Conservation (phyloP, 2,797 vertebrate genomes). For the Trachops cirrhosus region DNA sequence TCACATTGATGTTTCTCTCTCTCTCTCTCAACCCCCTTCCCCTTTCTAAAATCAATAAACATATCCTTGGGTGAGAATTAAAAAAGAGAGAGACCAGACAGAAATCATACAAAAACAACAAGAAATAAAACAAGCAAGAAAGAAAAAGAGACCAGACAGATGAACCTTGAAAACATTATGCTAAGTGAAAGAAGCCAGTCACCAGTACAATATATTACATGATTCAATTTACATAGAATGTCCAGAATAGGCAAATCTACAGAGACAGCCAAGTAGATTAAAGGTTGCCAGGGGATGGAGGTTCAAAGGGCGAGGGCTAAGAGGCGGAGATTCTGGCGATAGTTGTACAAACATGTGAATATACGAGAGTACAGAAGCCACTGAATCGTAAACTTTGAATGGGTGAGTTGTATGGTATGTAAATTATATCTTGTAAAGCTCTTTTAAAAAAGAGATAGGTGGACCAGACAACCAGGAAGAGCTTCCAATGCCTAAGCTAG, state of each 20-base stretch:
- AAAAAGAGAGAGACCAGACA: neutral
- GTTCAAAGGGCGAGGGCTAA: neutral
- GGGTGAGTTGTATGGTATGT: neutral
- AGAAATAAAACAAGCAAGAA: neutral
- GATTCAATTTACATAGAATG: neutral
- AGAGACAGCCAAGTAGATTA: neutral
- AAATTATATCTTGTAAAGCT: conserved; percentile 6
- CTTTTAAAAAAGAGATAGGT: neutral
- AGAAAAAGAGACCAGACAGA: neutral
- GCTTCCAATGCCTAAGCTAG: neutral
- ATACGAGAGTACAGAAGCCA: neutral
- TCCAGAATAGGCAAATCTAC: neutral
- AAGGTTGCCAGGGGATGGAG: neutral
- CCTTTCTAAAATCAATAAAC: neutral
- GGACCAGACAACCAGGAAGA: neutral
- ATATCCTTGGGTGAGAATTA: neutral
- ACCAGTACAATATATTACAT: neutral
- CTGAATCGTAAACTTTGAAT: neutral
- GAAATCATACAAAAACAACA: neutral
- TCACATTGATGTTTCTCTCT: too few relatives aligned
- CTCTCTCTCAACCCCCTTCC: neutral
- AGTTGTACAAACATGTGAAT: neutral
- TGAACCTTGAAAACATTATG: neutral
- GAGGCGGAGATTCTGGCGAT: neutral
- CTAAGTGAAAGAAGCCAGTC: neutral